Base-by-base conservation (phyloP, 2,113 vertebrate species). In the Engraulis encrasicolus region DNA sequence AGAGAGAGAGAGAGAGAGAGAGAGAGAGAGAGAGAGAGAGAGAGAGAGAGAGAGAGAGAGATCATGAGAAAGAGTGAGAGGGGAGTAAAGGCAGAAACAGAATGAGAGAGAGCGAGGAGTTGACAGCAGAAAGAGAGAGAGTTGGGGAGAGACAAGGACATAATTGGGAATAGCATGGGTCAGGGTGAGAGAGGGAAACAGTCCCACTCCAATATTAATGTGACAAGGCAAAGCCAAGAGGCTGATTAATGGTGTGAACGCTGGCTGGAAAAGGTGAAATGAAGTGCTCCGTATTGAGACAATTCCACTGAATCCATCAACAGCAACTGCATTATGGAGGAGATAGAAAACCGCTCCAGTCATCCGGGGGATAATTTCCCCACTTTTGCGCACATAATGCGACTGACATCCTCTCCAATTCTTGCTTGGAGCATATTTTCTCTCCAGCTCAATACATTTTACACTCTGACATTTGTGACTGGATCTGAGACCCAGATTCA, bases 281-380 rank as follows among this genome's bases (percentile, higher is more conserved):
- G 23, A 31, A 66, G n/a, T 31, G 23, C 58, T 27, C 58, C 3
- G 58, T 66, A n/a, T 66, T 27, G 31, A 12, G 23, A 31, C 58
- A 66, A 66, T 66, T 66, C 58, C 58, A 66, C 58, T 27, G 58
- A 27, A 66, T 66, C 58, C 23, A 27, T 66, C 58, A 66, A 66
- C 58, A 66, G 31, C 58, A 66, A 66, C 23, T 27, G 6, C 58
- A 66, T 66, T 66, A n/a, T n/a, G n/a, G n/a, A 66, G 58, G 58
- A 66, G 31, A 66, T 66, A n/a, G n/a, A 27, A 66, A 66, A 27
- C 23, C 23, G 58, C 58, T 66, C 31, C 23, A 66, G 58, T 11
- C 31, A 66, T 66, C 58, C 58, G 15, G 23, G 7, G 58, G 9
- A 66, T 66, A 14, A 31, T 66, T 66, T 31, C 15, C 58, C 58